Percentiles rank a stretch among this genome's conserved stretches.
These are phyloP conservation scores for Engraulis encrasicolus DNA, from an alignment of 2,113 vertebrate genomes.

Conservation along the genomic window DNA sequence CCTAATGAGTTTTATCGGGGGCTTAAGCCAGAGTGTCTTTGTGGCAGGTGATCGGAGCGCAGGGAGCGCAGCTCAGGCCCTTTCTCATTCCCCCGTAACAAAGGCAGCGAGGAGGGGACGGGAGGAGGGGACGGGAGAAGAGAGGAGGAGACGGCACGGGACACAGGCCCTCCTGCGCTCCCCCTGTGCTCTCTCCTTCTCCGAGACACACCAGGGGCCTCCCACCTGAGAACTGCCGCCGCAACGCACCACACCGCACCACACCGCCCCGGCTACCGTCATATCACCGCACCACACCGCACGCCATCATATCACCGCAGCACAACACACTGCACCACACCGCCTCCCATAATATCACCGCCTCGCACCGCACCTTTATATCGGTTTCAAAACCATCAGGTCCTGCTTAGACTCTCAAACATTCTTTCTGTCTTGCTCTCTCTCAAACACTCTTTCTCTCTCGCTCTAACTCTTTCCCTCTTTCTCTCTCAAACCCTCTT, in stretches of 20 bases:
- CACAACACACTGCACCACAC: too few relatives aligned
- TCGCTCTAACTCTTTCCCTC: background rate
- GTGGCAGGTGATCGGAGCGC: constrained; percentile 48
- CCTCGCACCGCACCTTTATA: too few relatives aligned
- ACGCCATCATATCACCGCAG: too few relatives aligned
- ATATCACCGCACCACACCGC: too few relatives aligned
- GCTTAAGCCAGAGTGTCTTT: constrained; percentile 50
- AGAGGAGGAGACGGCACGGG: background rate
- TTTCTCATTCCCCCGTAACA: constrained; percentile 23
- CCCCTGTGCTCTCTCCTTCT: too few relatives aligned
- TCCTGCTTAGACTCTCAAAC: constrained; percentile 15
- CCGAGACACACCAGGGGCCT: constrained; percentile 20
- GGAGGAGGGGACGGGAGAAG: too few relatives aligned
- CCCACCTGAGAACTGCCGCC: constrained; percentile 40
- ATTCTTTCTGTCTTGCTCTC: background rate
- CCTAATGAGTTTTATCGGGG: constrained; percentile 58
- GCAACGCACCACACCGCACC: background rate
- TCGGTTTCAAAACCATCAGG: constrained; percentile 25
- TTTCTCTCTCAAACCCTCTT: background rate
- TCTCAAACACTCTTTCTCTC: background rate
- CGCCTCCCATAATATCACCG: too few relatives aligned
- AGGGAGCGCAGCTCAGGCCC: constrained; percentile 31
- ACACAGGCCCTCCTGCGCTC: constrained; percentile 4
- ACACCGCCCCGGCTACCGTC: background rate
- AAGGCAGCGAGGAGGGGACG: background rate